Evolutionary conservation across 2,888 invertebrate genomes (phyloP), one percentile per base, ranked within the genome.

Genomic region (Clistopyga incitator): DNA sequence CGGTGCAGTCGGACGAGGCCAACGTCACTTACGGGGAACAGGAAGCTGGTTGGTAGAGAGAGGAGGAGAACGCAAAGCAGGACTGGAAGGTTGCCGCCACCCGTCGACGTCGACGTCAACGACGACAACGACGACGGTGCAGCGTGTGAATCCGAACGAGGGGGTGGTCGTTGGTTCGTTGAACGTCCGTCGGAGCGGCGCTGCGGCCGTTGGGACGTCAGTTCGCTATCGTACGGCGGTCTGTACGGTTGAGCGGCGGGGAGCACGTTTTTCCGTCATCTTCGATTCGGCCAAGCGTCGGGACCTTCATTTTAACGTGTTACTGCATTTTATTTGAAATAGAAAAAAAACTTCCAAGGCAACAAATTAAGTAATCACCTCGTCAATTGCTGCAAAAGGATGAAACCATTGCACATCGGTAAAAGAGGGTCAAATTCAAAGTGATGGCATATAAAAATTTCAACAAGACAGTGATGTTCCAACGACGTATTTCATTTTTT

Each of bases 221-320:
- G 92, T 92, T 88, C 87, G 89, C 90, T 89, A 90, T 89, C 89
- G 91, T 86, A 89, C 84, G 90, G 91, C 91, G 91, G 81, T 81
- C 76, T 78, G 84, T 88, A 87, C 88, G 90, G 88, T 84, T 87
- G 88, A 87, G 86, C 88, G 86, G 83, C 75, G 52, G 52, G 42
- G 78, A 74, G 70, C 72, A 42, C 50, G 79, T 74, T 72, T n/a
- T 75, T 64, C 64, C 15, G 50, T 20, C 45, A 34, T 25, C 61
- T 34, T 50, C 25, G 59, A 20, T 2, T 11, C 25, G 23, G 38
- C 42, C 25, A n/a, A 67, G 25, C 45, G 6, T 15, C 67, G 47
- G 8, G 23, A 45, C 25, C 20, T 13, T 11, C 20, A 64, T 38
- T 42, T 11, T 20, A 61, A 61, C 61, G 61, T 61, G 64, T 20